Base-by-base conservation (phyloP, 2,113 vertebrate species). In the Pleuronectes platessa region DNA sequence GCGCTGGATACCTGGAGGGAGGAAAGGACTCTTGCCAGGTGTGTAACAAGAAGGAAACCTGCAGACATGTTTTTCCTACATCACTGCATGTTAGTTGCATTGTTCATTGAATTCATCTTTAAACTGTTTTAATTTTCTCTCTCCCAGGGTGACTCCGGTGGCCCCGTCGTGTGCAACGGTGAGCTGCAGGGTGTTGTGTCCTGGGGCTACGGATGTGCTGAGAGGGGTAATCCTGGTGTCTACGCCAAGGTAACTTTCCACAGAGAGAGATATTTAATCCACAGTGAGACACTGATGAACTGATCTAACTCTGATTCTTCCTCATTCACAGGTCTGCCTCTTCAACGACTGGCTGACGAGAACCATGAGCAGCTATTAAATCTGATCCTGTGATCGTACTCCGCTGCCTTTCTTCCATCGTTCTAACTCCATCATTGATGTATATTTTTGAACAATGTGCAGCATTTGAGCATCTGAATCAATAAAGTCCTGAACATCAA, bases 1-100 rank as follows among this genome's bases (percentile, higher is more conserved):
- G 95, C 7, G 94, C 95, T 4, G 96, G 96, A 49, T 95, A 92
- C 37, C 51, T 92, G 47, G 95, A 96, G 78, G 96, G 96, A 7
- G 96, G 95, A 60, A 96, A 95, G 77, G 95, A 96, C 88, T 94
- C 96, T 58, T 97, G 96, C 70, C 95, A 97, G 95, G 96, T 90
- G 31, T 31, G 31, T 31, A 31, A 31, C 6, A 31, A 31, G 31
- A 31, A 31, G 31, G 5, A 7, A 31, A 31, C 31, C 31, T 31
- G 31, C 31, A 31, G 31, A 31, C 31, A 31, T 31, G 31, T 31
- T 31, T 31, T 31, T 31, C 6, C 31, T 31, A 7, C 6, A 31
- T 7, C 31, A 31, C 5, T 31, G 31, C 5, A 31, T 31, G 31
- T 31, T 1, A 31, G 31, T 31, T 31, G 31, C 31, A 31, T 31